Conservation (phyloP, 2,888 invertebrate genomes). For the Drosophila prostipennis region DNA sequence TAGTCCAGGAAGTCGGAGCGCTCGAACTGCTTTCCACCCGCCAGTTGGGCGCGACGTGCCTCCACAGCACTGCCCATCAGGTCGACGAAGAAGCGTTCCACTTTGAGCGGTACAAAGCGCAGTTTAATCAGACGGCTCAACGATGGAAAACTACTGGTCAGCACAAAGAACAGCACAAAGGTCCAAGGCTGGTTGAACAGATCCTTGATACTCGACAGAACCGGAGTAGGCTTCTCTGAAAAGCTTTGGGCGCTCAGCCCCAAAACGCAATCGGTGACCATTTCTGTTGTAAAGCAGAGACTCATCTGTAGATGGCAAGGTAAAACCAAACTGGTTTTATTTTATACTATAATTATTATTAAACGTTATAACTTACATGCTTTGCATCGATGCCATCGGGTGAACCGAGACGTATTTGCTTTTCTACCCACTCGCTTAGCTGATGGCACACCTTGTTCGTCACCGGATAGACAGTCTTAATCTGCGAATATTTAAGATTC, state of each 20-base stretch:
- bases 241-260: constrained; percentile 84
- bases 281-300: constrained; percentile 83
- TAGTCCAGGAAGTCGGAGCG: constrained; percentile 82
- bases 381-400: constrained; percentile 83
- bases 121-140: constrained; percentile 64
- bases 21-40: constrained; percentile 52
- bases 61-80: constrained; percentile 74
- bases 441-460: constrained; percentile 84
- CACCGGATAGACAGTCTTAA: constrained; percentile 85
- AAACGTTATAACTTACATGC: constrained; percentile 59
- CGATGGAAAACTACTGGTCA: constrained; percentile 69
- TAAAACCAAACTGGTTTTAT: not conserved
- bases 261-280: constrained; percentile 84
- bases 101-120: constrained; percentile 84
- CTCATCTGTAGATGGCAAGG: constrained; percentile 41
- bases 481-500: constrained; percentile 51
- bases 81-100: constrained; percentile 85
- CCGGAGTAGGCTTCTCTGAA: constrained; percentile 73
- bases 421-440: constrained; percentile 83
- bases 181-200: constrained; percentile 73
- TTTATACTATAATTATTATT: not conserved
- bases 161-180: constrained; percentile 56
- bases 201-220: constrained; percentile 71
- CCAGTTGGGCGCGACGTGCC: constrained; percentile 57
- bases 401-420: constrained; percentile 65